A percentile compares a stretch with the other conserved stretches of the same genome.
These are phyloP conservation scores for Scolopax rusticola DNA, from an alignment of 2,797 vertebrate genomes.

Conservation along the genomic window DNA sequence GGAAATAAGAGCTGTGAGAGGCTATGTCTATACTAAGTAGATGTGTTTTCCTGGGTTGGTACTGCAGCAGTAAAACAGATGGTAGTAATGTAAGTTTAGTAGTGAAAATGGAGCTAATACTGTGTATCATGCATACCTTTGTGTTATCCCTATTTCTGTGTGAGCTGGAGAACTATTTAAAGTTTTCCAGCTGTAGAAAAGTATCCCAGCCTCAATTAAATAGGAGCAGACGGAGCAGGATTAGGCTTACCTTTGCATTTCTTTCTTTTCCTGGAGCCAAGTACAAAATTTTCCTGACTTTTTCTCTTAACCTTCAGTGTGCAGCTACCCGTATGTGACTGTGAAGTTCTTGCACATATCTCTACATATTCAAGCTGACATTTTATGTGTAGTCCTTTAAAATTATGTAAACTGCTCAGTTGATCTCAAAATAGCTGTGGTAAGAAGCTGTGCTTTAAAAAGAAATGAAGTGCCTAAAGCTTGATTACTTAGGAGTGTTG, in stretches of 20 bases:
- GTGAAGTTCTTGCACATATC: background rate
- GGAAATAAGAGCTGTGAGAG: background rate
- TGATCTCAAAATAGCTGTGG: background rate
- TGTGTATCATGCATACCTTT: background rate
- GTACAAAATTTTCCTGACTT: background rate
- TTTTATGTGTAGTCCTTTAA: background rate
- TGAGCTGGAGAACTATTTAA: background rate
- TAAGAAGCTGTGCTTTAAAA: background rate
- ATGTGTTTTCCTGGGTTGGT: background rate
- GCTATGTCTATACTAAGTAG: background rate
- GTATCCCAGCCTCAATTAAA: background rate
- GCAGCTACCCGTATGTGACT: fast-evolving
- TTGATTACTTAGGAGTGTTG: background rate
- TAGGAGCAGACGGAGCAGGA: background rate
- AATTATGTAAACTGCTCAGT: background rate
- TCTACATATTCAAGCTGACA: background rate
- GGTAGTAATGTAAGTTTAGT: background rate
- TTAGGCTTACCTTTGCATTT: background rate
- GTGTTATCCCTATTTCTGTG: background rate
- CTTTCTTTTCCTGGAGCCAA: background rate
- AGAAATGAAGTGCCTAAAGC: background rate
- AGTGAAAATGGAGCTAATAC: background rate
- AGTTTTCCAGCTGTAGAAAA: background rate
- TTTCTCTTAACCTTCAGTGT: background rate
- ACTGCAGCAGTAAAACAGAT: background rate